A percentile compares a stretch with the other conserved stretches of the same genome.
phyloP scores from a whole-genome alignment of 92 coral and sea anemone species.

The Porites rus region DNA sequence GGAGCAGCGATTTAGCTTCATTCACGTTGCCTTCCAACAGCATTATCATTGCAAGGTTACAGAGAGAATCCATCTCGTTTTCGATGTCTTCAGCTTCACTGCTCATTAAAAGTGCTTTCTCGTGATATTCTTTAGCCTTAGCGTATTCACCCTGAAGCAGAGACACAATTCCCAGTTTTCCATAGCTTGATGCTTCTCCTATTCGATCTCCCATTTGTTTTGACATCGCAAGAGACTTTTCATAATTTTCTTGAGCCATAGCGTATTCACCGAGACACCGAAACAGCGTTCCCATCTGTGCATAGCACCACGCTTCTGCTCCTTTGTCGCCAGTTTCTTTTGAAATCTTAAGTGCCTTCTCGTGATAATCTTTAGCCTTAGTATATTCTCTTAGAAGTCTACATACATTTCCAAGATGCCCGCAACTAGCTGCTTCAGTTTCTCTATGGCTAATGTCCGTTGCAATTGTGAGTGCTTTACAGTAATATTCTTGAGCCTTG shows the following conservation, averaged over 20 bases:
- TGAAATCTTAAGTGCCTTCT: neutral
- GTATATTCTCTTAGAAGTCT: neutral
- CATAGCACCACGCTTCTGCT: neutral
- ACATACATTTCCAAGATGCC: neutral
- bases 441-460: neutral
- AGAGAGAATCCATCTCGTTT: too few species aligned
- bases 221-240: neutral
- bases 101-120: neutral
- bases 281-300: neutral
- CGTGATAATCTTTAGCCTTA: neutral
- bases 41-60: neutral
- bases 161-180: neutral
- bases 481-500: neutral
- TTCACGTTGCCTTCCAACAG: neutral
- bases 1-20: neutral
- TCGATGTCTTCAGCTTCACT: neutral
- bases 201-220: too few species aligned
- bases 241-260: neutral
- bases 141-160: neutral
- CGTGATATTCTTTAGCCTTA: neutral
- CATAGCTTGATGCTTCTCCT: neutral
- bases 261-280: neutral
- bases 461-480: neutral
- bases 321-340: neutral
- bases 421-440: neutral